Evolutionary conservation across 2,888 invertebrate genomes (phyloP).

Genomic region (Ypsolopha scabrella): DNA sequence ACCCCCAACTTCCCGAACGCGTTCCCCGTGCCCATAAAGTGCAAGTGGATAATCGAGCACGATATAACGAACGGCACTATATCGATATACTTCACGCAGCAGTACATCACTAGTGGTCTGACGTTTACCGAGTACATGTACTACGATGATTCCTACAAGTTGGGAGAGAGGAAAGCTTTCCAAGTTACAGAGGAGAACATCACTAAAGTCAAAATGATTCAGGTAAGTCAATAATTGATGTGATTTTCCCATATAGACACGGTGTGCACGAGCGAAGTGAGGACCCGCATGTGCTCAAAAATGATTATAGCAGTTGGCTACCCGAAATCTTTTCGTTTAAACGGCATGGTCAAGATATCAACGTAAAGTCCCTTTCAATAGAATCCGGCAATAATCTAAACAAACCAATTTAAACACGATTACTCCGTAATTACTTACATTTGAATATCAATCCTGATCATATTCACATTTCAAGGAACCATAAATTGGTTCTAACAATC

Average conservation of each 20-base stretch:
- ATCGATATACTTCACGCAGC: slow-evolving; percentile 88
- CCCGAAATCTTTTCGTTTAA: no score
- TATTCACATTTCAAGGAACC: no score
- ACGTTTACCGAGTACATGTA: slow-evolving; percentile 83
- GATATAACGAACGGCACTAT: slow-evolving; percentile 83
- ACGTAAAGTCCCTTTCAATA: no score
- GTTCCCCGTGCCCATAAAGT: slow-evolving; percentile 85
- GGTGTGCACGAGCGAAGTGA: no score
- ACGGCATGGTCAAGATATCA: no score
- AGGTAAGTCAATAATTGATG: slow-evolving; percentile 33
- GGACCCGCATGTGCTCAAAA: no score
- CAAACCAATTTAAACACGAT: no score
- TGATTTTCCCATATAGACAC: not conserved
- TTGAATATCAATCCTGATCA: no score
- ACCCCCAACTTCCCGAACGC: slow-evolving; percentile 88
- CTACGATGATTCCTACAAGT: slow-evolving; percentile 77
- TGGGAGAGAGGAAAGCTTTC: slow-evolving; percentile 75
- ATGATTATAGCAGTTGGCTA: no score
- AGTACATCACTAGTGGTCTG: slow-evolving; percentile 84
- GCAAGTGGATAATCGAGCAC: slow-evolving; percentile 87
- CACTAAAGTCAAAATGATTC: slow-evolving; percentile 72
- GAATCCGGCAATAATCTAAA: no score
- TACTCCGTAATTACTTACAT: no score
- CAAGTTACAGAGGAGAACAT: slow-evolving; percentile 81
- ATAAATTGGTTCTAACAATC: no score